These are phyloP conservation scores for Embidobia sp. DNA, from an alignment of 2,888 invertebrate species.

Conservation along the genomic window DNA sequence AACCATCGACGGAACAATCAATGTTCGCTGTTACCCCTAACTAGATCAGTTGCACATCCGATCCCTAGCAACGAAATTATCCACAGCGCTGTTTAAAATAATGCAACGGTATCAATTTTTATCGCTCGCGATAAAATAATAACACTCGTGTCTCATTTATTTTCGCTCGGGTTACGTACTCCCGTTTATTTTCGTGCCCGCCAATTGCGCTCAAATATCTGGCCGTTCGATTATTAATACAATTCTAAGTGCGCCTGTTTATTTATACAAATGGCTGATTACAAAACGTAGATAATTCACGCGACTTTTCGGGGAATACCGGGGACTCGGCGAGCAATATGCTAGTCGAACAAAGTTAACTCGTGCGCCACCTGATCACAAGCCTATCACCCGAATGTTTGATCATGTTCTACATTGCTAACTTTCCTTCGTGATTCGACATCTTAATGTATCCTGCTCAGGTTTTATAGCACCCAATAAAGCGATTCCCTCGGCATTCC, in stretches of 20 bases:
- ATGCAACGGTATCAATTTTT: background rate
- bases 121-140: background rate
- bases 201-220: too few species aligned
- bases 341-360: too few species aligned
- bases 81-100: too few species aligned
- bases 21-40: too few species aligned
- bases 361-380: constrained; percentile 27
- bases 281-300: background rate
- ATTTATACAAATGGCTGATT: background rate
- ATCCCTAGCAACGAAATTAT: too few species aligned
- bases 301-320: too few species aligned
- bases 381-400: constrained; percentile 39
- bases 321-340: too few species aligned
- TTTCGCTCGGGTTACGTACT: background rate
- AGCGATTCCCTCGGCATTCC: background rate
- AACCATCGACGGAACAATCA: too few species aligned
- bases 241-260: too few species aligned
- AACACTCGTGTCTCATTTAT: background rate
- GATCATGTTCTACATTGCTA: constrained; percentile 33
- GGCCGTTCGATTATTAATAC: too few species aligned
- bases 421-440: constrained; percentile 46
- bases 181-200: background rate
- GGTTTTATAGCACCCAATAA: constrained; percentile 14
- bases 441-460: constrained; percentile 16
- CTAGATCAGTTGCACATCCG: too few species aligned